A percentile compares a stretch with the other conserved stretches of the same genome.
Evolutionary conservation across 2,797 vertebrate species (phyloP).

Genomic region (Hypotaenidia okinawae): DNA sequence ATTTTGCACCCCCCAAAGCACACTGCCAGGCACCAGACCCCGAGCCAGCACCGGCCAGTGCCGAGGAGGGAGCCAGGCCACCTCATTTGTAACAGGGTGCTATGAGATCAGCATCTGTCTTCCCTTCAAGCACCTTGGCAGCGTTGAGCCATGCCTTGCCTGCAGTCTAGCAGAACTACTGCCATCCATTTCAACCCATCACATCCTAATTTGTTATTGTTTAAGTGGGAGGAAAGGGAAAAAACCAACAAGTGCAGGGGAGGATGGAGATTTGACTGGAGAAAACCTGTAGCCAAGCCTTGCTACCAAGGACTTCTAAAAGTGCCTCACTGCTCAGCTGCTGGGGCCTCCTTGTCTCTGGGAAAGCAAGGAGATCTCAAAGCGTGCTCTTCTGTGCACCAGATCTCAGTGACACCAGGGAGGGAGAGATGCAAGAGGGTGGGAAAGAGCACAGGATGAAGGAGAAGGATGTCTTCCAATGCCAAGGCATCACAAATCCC

Average conservation of each 20-base stretch:
- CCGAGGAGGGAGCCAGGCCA: neutral
- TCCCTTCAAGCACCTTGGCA: neutral
- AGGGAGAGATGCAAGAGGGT: neutral
- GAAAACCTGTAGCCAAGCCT: neutral
- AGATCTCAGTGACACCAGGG: neutral
- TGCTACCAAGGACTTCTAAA: neutral
- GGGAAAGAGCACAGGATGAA: neutral
- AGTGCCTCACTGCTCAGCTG: neutral
- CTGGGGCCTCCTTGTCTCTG: neutral
- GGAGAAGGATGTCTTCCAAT: neutral
- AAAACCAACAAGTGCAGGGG: neutral
- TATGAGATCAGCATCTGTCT: neutral
- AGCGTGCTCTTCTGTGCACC: neutral
- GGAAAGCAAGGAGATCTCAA: neutral
- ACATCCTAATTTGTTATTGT: neutral
- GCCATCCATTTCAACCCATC: neutral
- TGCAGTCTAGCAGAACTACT: neutral
- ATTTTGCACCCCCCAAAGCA: neutral
- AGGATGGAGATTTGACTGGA: neutral
- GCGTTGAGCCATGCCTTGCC: neutral
- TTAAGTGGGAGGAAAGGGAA: neutral
- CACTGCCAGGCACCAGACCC: accelerated
- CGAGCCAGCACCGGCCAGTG: accelerated
- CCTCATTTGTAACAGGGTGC: neutral
- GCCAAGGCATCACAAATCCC: neutral